phyloP scores from a whole-genome alignment of 2,888 invertebrate genomes.

The Acanthacorydalis orientalis region DNA sequence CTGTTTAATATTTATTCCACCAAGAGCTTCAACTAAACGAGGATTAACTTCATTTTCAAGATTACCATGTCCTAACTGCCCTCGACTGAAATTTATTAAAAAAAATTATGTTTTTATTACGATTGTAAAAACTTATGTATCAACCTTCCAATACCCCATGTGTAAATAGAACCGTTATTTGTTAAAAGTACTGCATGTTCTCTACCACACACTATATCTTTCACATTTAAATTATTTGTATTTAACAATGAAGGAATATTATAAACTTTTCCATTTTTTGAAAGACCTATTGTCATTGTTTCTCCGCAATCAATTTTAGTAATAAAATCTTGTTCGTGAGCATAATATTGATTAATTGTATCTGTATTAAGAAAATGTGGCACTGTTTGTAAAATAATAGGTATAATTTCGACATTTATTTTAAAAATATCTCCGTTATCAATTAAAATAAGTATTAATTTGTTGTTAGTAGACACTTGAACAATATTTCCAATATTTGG shows the following conservation, averaged over 20 bases:
- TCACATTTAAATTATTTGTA: constrained; percentile 35
- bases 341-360: constrained; percentile 9
- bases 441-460: constrained; percentile 15
- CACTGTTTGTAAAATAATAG: constrained; percentile 9
- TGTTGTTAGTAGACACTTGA: constrained; percentile 15
- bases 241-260: constrained; percentile 40
- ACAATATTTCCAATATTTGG: neutral
- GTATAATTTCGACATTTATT: constrained; percentile 15
- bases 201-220: constrained; percentile 55
- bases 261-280: constrained; percentile 35
- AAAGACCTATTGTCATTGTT: constrained; percentile 28
- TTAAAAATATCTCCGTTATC: constrained; percentile 11
- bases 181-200: constrained; percentile 65
- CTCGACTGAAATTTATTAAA: constrained; percentile 42
- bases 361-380: constrained; percentile 13
- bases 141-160: constrained; percentile 74
- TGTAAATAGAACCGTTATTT: constrained; percentile 52
- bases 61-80: constrained; percentile 72
- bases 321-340: constrained; percentile 16
- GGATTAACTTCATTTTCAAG: constrained; percentile 46
- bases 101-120: constrained; percentile 2
- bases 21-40: constrained; percentile 49
- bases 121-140: no score
- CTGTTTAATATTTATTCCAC: constrained; percentile 51
- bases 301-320: constrained; percentile 29